These are phyloP conservation scores for Gallinago media DNA, from an alignment of 2,113 vertebrate genomes.

Conservation along the genomic window DNA sequence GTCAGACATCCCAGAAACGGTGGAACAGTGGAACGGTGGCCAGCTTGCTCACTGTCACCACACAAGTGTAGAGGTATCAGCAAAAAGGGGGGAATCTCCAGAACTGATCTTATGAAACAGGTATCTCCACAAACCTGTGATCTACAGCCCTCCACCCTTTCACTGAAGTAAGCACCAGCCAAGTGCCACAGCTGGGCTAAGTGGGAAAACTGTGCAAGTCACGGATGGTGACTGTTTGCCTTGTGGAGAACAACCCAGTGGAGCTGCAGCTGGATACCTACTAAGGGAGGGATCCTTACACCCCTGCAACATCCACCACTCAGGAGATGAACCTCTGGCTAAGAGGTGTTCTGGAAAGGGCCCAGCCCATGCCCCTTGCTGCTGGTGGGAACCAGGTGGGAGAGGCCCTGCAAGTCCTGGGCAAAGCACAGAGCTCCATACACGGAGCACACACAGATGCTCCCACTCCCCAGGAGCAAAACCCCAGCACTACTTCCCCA, in stretches of 20 bases:
- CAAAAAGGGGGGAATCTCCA: neutral
- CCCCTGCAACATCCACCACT: neutral
- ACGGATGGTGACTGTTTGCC: neutral
- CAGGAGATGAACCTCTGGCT: neutral
- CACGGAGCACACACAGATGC: neutral
- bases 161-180: neutral
- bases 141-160: neutral
- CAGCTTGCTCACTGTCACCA: neutral
- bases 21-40: neutral
- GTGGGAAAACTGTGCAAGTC: neutral
- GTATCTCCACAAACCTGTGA: neutral
- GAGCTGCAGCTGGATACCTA: neutral
- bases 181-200: neutral
- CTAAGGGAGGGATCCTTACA: neutral
- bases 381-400: neutral
- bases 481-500: neutral
- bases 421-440: fast-evolving
- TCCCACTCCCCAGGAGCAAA: neutral
- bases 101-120: neutral
- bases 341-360: neutral
- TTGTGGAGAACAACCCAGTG: neutral
- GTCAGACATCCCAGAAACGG: neutral
- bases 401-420: neutral
- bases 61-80: neutral
- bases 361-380: neutral